A percentile compares a stretch with the other conserved stretches of the same genome.
phyloP scores from a whole-genome alignment of 2,113 vertebrate genomes.

The Notiomystis cincta region DNA sequence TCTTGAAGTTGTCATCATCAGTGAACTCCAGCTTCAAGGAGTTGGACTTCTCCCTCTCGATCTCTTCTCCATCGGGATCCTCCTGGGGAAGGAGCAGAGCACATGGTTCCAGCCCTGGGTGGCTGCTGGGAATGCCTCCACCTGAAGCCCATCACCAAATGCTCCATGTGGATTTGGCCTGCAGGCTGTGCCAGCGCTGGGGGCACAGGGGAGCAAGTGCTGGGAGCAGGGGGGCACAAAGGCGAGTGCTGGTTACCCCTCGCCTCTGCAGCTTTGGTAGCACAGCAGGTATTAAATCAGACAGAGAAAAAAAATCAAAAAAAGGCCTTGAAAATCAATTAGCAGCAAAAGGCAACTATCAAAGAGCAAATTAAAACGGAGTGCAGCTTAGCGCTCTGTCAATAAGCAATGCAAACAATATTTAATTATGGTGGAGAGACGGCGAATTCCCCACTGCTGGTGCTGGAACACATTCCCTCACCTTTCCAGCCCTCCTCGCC shows the following conservation, averaged over 20 bases:
- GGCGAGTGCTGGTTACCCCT: neutral
- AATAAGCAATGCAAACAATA: constrained; percentile 71
- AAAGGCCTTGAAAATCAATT: constrained; percentile 74
- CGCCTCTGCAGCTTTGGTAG: constrained; percentile 16
- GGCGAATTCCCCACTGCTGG: neutral
- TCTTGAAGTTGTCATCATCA: constrained; percentile 92
- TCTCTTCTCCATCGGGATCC: constrained; percentile 85
- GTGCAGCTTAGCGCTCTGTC: constrained; percentile 72
- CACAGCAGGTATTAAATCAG: constrained; percentile 66
- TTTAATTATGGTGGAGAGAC: constrained; percentile 57
- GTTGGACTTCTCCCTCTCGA: constrained; percentile 77
- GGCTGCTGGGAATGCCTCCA: fast-evolving
- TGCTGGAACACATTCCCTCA: neutral
- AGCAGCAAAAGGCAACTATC: constrained; percentile 73
- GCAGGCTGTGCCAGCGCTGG: neutral
- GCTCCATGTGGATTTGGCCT: neutral
- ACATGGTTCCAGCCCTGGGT: fast-evolving
- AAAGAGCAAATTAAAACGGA: constrained; percentile 67
- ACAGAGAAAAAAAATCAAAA: neutral
- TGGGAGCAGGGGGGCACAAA: fast-evolving
- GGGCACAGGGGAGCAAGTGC: neutral
- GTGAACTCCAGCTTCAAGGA: constrained; percentile 90
- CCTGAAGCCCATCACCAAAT: neutral
- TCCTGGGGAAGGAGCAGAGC: constrained; percentile 70
- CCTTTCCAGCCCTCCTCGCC: neutral